Evolutionary conservation across 2,113 vertebrate genomes (phyloP).

Genomic region (Plecturocebus donacophilus): DNA sequence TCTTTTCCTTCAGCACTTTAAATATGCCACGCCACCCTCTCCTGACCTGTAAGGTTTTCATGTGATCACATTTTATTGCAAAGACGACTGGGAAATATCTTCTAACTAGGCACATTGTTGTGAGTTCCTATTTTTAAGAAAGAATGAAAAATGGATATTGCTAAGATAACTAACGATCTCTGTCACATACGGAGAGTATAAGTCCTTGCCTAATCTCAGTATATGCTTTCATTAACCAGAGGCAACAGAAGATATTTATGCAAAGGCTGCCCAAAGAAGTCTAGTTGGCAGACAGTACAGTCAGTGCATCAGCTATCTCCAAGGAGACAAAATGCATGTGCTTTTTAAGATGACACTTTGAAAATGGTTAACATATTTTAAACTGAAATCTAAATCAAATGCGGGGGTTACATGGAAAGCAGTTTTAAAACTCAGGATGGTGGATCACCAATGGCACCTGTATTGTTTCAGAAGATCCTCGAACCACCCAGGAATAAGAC

Average conservation of each 20-base stretch:
- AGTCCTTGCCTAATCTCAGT: not conserved
- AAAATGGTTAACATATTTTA: constrained; percentile 16
- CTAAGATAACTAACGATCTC: not conserved
- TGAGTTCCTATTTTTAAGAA: not conserved
- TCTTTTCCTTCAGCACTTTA: too few relatives aligned
- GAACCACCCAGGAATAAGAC: not conserved
- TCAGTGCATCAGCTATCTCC: not conserved
- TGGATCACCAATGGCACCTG: not conserved
- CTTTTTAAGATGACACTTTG: not conserved
- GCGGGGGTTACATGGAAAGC: not conserved
- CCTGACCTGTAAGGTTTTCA: not conserved
- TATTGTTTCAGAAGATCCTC: not conserved
- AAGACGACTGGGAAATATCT: not conserved
- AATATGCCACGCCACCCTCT: too few relatives aligned
- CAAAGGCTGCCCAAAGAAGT: not conserved
- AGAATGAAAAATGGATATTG: not conserved
- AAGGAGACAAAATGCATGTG: not conserved
- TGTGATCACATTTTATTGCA: not conserved
- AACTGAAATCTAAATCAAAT: not conserved
- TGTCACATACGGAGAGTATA: not conserved
- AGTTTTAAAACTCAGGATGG: not conserved
- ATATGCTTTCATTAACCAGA: not conserved
- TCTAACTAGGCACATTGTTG: not conserved
- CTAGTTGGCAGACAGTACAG: not conserved
- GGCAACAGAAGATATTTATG: not conserved